Percentiles rank a stretch among this genome's conserved stretches.
phyloP scores from a whole-genome alignment of 2,888 invertebrate genomes.

The Epinotia brunnichana region DNA sequence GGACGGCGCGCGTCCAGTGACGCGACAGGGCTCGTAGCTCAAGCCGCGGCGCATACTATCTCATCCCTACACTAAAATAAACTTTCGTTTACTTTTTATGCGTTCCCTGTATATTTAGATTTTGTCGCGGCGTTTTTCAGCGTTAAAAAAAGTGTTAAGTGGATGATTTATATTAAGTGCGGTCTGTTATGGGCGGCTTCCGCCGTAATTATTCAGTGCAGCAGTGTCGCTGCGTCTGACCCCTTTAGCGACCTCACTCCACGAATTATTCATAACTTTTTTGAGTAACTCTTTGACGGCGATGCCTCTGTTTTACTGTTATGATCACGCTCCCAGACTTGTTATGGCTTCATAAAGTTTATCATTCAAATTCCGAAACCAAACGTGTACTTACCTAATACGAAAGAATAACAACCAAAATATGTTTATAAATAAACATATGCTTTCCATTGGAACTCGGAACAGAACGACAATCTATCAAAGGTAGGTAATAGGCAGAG shows the following conservation, averaged over 20 bases:
- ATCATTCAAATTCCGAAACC: conserved; percentile 13
- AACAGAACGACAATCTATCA: no score
- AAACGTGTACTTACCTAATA: conserved; percentile 1
- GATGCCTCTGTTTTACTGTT: conserved; percentile 46
- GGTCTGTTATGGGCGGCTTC: conserved; percentile 74
- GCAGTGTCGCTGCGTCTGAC: conserved; percentile 55
- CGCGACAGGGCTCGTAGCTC: conserved; percentile 75
- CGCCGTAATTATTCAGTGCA: conserved; percentile 74
- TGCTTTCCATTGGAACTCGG: no score
- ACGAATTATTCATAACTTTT: conserved; percentile 67
- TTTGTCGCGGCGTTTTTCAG: conserved; percentile 71
- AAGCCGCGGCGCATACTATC: conserved; percentile 76
- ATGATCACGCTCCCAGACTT: conserved; percentile 24
- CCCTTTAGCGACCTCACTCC: conserved; percentile 58
- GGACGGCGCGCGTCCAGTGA: conserved; percentile 71
- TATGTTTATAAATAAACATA: no score
- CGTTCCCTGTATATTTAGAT: conserved; percentile 53
- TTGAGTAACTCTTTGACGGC: conserved; percentile 41
- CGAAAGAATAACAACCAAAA: background rate
- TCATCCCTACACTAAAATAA: conserved; percentile 80
- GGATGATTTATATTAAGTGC: conserved; percentile 82
- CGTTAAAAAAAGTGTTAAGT: conserved; percentile 79
- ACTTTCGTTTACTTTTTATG: conserved; percentile 58
- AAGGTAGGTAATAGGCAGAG: no score
- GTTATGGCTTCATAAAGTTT: background rate